Conservation (phyloP, 1,140 invertebrate genomes). For the Bicyclus anynana region DNA sequence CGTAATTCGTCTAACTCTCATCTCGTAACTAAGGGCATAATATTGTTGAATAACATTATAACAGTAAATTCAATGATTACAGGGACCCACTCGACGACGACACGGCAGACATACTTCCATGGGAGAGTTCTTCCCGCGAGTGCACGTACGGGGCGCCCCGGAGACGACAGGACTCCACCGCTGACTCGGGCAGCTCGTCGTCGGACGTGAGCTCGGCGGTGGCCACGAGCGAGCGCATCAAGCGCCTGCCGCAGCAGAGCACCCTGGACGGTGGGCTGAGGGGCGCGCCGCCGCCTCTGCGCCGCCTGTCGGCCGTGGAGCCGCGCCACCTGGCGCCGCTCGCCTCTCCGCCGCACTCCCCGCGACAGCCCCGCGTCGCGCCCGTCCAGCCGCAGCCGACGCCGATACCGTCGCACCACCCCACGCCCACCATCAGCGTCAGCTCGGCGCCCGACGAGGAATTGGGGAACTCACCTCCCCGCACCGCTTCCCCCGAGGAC, state of each 20-base stretch:
- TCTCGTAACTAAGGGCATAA: no score
- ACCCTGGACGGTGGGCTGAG: conserved; percentile 78
- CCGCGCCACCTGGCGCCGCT: conserved; percentile 70
- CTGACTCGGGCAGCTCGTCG: conserved; percentile 79
- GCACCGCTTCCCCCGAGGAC: conserved; percentile 46
- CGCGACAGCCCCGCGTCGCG: conserved; percentile 43
- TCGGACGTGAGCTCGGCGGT: conserved; percentile 84
- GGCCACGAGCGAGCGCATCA: conserved; percentile 78
- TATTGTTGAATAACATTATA: no score
- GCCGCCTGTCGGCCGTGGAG: conserved; percentile 68
- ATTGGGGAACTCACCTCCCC: conserved; percentile 53
- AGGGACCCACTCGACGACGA: conserved; percentile 64
- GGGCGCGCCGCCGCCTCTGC: conserved; percentile 69
- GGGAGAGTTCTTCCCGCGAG: conserved; percentile 53
- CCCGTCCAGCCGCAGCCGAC: conserved; percentile 26
- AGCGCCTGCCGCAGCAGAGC: conserved; percentile 79
- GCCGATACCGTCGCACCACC: conserved; percentile 44
- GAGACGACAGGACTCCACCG: conserved; percentile 65
- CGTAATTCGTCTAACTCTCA: no score
- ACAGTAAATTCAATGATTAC: conserved; percentile 14
- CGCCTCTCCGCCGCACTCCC: conserved; percentile 52
- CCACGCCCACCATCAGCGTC: conserved; percentile 84
- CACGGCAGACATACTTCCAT: conserved; percentile 53
- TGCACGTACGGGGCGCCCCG: conserved; percentile 41
- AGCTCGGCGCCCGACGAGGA: conserved; percentile 83